phyloP scores from a whole-genome alignment of 2,888 invertebrate species.

The Villa cingulata region DNA sequence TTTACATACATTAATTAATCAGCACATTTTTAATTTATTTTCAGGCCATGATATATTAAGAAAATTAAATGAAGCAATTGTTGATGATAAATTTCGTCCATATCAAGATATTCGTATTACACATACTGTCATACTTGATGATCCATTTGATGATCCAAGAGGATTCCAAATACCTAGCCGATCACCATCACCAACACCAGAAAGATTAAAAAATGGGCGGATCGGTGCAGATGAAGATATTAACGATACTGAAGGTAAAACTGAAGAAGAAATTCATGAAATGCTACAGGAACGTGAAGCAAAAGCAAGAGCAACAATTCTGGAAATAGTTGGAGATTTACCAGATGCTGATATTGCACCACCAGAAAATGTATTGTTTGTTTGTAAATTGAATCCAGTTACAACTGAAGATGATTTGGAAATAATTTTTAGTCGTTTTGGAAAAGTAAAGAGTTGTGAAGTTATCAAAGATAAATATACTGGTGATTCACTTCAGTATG shows the following conservation, averaged over 20 bases:
- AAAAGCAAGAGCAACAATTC: slow-evolving; percentile 87
- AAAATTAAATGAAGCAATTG: slow-evolving; percentile 85
- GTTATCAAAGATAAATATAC: slow-evolving; percentile 88
- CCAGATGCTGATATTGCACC: slow-evolving; percentile 96
- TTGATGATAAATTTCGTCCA: slow-evolving; percentile 78
- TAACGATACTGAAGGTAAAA: slow-evolving; percentile 77
- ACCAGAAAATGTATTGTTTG: slow-evolving; percentile 97
- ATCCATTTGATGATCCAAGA: slow-evolving; percentile 85
- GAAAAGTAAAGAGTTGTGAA: slow-evolving; percentile 85
- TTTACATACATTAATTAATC: neutral
- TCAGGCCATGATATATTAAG: slow-evolving; percentile 54
- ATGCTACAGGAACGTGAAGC: slow-evolving; percentile 84
- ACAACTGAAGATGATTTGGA: slow-evolving; percentile 95
- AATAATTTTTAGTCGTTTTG: slow-evolving; percentile 95
- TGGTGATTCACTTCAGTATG: slow-evolving; percentile 93
- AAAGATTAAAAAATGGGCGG: slow-evolving; percentile 66
- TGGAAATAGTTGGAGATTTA: slow-evolving; percentile 96
- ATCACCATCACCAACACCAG: slow-evolving; percentile 80
- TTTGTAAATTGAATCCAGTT: slow-evolving; percentile 97
- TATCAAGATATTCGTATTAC: slow-evolving; percentile 92
- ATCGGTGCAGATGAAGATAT: slow-evolving; percentile 90
- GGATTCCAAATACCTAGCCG: slow-evolving; percentile 62
- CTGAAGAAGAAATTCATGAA: slow-evolving; percentile 73
- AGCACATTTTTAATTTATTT: neutral
- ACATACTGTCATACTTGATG: slow-evolving; percentile 90